Evolutionary conservation across 2,797 vertebrate species (phyloP), one percentile per base, ranked within the genome.

Genomic region (Neosalanx taihuensis): DNA sequence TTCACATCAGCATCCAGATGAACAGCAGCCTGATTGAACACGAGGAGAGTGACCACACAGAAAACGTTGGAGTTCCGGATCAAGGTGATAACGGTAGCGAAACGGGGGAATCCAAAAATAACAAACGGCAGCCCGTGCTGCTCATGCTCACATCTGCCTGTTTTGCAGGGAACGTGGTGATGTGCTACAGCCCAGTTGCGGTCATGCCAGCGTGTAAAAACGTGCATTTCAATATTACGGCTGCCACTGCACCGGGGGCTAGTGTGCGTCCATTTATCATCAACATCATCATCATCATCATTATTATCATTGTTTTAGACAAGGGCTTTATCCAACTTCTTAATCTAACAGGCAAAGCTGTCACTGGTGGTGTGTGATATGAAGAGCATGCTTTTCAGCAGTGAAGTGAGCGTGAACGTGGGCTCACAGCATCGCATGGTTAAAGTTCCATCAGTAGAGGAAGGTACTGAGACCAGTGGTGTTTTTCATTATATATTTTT

Each of bases 1-100:
- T 99, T 70, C 82, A 84, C 60, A 89, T 93, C 10, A 77, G 73
- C 0, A 37, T 91, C 33, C 81, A 81, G 53, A 73, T 98, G 73
- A 71, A 71, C 0, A 71, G 89, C n/a, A 41, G 74, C 4, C 7
- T 41, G 2, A 9, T 41, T 41, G 64, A 76, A 10, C 56, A 23
- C 3, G 51, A 30, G 3, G 41, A 41, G 3, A 4, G 10, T 3
- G 80, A 80, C 4, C 37, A 78, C 4, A 61, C 75, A 61, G 74
- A 23, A 5, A 23, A 65, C 57, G 85, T 84, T 63, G 83, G 65
- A 0, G 49, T 23, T 7, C 71, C 33, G 57, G 41, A 74, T 35
- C 83, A 83, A 9, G 81, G 82, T 1, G 76, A 85, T 15, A 51
- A 74, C 4, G 59, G 0, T 0, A 5, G 1, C 71, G 7, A 2